Evolutionary conservation across 2,113 vertebrate genomes (phyloP).

Genomic region (Eptesicus fuscus): DNA sequence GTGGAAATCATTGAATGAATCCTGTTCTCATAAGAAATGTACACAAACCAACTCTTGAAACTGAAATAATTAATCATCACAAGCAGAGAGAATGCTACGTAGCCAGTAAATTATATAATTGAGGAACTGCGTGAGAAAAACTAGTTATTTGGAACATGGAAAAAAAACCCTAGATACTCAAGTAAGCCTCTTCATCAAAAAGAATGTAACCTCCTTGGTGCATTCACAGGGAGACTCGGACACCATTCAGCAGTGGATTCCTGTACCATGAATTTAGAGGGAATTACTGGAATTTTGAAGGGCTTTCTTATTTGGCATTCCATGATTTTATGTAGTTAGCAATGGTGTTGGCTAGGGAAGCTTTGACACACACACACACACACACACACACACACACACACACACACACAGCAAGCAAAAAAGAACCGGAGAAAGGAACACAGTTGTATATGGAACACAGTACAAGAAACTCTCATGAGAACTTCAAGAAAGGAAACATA

Average conservation of each 20-base stretch:
- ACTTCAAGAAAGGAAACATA: constrained; percentile 88
- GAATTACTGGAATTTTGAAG: background rate
- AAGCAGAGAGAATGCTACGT: background rate
- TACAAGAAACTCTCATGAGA: constrained; percentile 87
- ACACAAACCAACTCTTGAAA: background rate
- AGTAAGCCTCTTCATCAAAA: background rate
- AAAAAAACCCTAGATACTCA: background rate
- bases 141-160: background rate
- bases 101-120: background rate
- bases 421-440: background rate
- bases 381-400: no score
- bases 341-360: background rate
- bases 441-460: constrained; percentile 26
- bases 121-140: background rate
- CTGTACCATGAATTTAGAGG: background rate
- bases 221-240: background rate
- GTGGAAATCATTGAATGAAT: background rate
- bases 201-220: background rate
- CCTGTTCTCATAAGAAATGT: background rate
- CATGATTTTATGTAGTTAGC: background rate
- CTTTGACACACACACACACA: no score
- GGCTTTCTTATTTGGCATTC: background rate
- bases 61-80: background rate
- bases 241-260: background rate
- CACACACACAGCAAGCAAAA: background rate